Percentiles rank a stretch among this genome's conserved stretches.
Conservation (phyloP, 2,888 invertebrate species). For the Drosophila koepferae region DNA sequence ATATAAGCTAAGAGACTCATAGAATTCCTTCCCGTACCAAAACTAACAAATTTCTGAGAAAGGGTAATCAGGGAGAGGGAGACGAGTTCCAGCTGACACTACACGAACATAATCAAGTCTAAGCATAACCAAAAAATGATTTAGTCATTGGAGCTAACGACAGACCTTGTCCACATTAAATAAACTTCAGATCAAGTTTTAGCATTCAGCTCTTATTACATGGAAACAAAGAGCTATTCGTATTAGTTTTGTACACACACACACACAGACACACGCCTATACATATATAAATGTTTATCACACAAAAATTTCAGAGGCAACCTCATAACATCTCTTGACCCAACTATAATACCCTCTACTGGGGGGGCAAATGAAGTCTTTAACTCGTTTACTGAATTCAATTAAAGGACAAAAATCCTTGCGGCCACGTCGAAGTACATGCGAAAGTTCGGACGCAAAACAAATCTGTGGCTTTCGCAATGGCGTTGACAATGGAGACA, state of each 20-base stretch:
- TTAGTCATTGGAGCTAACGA: neutral
- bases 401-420: constrained; percentile 27
- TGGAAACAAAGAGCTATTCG: neutral
- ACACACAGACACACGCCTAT: neutral
- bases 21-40: neutral
- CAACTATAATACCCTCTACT: neutral
- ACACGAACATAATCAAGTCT: neutral
- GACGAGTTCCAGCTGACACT: neutral
- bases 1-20: no score
- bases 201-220: neutral
- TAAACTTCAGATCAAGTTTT: neutral
- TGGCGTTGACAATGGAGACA: constrained; percentile 24
- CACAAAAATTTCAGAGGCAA: no score
- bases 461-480: constrained; percentile 65
- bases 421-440: neutral
- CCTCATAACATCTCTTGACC: neutral
- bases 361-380: neutral
- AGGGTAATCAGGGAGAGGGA: neutral
- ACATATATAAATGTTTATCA: neutral
- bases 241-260: neutral
- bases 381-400: constrained; percentile 21
- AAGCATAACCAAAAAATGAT: neutral
- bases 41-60: neutral
- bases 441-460: constrained; percentile 34
- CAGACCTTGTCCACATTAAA: neutral